Evolutionary conservation across 2,797 vertebrate species (phyloP), one percentile per base, ranked within the genome.

Genomic region (Spinus olivaceus): DNA sequence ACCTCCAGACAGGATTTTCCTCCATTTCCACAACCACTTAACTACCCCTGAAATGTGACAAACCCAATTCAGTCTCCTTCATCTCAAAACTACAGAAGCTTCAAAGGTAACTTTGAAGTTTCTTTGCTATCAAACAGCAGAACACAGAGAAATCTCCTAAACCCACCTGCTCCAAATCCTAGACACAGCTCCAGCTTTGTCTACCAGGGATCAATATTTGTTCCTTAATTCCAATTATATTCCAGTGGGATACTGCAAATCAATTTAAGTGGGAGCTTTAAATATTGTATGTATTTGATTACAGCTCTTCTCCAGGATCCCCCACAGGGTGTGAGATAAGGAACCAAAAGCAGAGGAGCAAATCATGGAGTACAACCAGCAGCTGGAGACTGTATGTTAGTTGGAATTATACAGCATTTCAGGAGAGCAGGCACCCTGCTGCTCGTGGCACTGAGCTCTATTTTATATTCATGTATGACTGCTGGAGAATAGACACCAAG

Each of bases 41-140:
- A 60, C 54, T 32, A 13, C 51, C 27, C 54, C 9, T 33, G 56
- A 79, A 82, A 72, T 12, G 79, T 78, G 61, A 88, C 79, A 93
- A 94, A 88, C 39, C 90, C 87, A 93, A 73, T 35, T 24, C 53
- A 69, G 23, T 7, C 61, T 82, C 82, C 28, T 51, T 86, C 76
- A 44, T 78, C 76, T 71, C 85, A 74, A 78, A 94, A 90, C 57
- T 6, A 91, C 35, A 65, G 25, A 88, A 53, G 76, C 85, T 92
- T 92, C 85, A 95, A 95, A 95, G 87, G 19, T 17, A 80, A 64
- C 86, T 94, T 94, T 85, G 79, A 86, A 85, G 64, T 89, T 30
- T 54, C 72, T 87, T 81, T 11, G 2, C 30, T 59, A 73, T 44
- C 19, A 85, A 89, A 82, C 13, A 61, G 32, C 63, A 94, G 41